These are phyloP conservation scores for Bagarius yarrelli DNA, from an alignment of 2,113 vertebrate genomes.

Conservation along the genomic window DNA sequence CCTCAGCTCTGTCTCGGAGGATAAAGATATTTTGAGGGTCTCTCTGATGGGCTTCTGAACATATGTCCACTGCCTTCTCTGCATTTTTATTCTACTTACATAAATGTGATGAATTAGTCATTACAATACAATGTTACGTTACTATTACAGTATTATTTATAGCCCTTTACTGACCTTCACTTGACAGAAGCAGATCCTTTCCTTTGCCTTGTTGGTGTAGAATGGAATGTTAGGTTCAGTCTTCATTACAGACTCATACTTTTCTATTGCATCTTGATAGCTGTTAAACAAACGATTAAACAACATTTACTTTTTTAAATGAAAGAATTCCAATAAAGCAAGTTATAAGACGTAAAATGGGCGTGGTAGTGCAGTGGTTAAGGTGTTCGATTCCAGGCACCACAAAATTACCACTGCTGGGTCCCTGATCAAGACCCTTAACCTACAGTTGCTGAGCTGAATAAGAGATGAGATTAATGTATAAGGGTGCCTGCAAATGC, in stretches of 20 bases:
- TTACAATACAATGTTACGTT: background rate
- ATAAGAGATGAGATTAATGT: too few species aligned
- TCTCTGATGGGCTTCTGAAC: constrained; percentile 78
- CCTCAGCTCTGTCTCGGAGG: constrained; percentile 78
- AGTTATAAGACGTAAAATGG: background rate
- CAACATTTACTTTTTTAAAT: background rate
- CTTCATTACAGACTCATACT: constrained; percentile 74
- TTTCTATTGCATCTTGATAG: constrained; percentile 73
- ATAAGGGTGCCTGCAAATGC: too few species aligned
- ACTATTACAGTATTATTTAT: background rate
- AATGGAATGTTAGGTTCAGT: constrained; percentile 68
- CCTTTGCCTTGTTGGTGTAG: constrained; percentile 76
- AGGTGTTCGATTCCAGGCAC: too few species aligned
- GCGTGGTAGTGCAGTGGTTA: too few species aligned
- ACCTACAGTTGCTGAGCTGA: too few species aligned
- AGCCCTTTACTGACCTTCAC: constrained; percentile 68
- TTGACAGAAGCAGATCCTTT: constrained; percentile 77
- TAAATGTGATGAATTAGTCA: background rate
- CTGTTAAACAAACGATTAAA: constrained; percentile 52
- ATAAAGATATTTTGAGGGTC: constrained; percentile 75
- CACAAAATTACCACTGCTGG: too few species aligned
- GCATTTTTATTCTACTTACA: constrained; percentile 61
- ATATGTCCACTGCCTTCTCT: constrained; percentile 70
- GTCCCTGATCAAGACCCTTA: too few species aligned
- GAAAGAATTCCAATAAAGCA: background rate